Conservation (phyloP, 1,140 invertebrate species). For the Sitobion miscanthi region DNA sequence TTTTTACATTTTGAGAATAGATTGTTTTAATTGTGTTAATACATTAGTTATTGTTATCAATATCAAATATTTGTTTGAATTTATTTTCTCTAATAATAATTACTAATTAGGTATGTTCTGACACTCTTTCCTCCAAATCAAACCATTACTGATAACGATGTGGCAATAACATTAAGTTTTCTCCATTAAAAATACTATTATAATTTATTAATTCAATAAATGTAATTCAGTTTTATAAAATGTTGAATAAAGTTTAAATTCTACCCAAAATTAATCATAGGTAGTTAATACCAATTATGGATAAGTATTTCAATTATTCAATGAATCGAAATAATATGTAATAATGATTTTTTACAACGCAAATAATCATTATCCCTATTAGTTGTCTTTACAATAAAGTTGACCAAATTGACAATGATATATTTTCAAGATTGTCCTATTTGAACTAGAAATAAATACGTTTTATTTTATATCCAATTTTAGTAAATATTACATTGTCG, state of each 20-base stretch:
- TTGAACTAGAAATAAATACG: not conserved
- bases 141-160: not conserved
- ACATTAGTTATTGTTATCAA: not conserved
- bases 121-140: not conserved
- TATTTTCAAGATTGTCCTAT: not conserved
- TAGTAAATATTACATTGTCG: conserved; percentile 18
- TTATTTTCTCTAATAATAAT: not conserved
- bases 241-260: not conserved
- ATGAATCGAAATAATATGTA: not conserved
- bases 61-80: not conserved
- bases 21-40: not conserved
- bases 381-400: not conserved
- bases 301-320: not conserved
- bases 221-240: not conserved
- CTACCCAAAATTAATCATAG: not conserved
- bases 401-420: not conserved
- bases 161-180: not conserved
- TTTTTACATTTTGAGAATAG: not conserved
- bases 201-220: no score
- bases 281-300: not conserved
- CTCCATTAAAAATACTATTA: no score
- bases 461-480: not conserved
- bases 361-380: not conserved
- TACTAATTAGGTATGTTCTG: not conserved
- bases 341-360: not conserved